A percentile compares a stretch with the other conserved stretches of the same genome.
These are phyloP conservation scores for Pomacea canaliculata DNA, from an alignment of 2,888 invertebrate species.

Conservation along the genomic window DNA sequence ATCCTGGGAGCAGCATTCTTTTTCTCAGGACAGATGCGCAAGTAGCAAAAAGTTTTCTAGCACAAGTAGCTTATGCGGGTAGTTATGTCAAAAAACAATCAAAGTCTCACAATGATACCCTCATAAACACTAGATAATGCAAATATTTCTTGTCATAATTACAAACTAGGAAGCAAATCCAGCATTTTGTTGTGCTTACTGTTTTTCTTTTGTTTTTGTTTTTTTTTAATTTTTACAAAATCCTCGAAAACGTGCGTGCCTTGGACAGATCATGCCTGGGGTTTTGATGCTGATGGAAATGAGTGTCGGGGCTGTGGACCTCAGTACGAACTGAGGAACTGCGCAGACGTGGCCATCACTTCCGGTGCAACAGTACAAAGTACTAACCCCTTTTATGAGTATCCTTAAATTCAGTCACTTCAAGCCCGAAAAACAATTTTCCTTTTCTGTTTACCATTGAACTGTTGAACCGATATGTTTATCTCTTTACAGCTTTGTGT, in stretches of 20 bases:
- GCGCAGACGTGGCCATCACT: constrained; percentile 11
- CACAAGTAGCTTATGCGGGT: too few relatives aligned
- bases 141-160: too few relatives aligned
- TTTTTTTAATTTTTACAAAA: too few relatives aligned
- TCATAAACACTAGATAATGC: too few relatives aligned
- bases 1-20: too few relatives aligned
- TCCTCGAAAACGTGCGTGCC: neutral
- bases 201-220: too few relatives aligned
- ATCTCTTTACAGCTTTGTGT: neutral
- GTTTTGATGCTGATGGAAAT: neutral
- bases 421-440: neutral
- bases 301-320: constrained; percentile 16
- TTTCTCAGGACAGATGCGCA: too few relatives aligned
- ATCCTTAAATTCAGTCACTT: neutral
- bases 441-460: neutral
- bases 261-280: neutral
- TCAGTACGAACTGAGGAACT: constrained; percentile 18
- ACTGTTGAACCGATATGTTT: neutral
- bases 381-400: neutral
- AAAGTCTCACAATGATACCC: too few relatives aligned
- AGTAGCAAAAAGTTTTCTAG: too few relatives aligned
- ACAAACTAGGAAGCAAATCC: too few relatives aligned
- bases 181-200: too few relatives aligned
- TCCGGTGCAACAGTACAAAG: neutral
- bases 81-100: too few relatives aligned